Conservation (phyloP, 2,888 invertebrate species). For the Eilema sororculum region DNA sequence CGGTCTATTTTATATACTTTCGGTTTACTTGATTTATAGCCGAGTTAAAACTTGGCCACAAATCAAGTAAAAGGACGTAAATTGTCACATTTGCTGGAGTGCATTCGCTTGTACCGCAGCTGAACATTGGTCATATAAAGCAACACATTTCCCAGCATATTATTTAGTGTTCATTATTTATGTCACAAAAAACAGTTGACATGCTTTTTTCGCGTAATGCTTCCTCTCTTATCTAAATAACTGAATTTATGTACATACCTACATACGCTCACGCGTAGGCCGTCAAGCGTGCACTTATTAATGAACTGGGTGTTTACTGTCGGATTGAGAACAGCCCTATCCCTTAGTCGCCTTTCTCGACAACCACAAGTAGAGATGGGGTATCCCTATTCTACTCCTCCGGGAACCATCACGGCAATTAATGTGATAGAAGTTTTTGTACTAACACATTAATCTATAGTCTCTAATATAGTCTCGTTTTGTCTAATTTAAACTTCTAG, state of each 20-base stretch:
- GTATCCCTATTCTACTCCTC: too few species aligned
- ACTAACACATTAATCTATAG: too few species aligned
- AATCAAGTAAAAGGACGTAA: background rate
- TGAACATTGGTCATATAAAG: slow-evolving; percentile 21
- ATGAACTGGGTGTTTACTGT: too few species aligned
- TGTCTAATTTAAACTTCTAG: background rate
- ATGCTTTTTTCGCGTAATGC: background rate
- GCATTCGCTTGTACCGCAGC: slow-evolving; percentile 12
- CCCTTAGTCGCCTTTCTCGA: too few species aligned
- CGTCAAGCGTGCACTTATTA: too few species aligned
- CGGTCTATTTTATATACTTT: background rate
- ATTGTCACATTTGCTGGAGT: background rate
- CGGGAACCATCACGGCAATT: too few species aligned
- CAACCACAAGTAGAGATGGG: too few species aligned
- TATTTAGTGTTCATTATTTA: background rate
- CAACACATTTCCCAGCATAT: slow-evolving; percentile 21
- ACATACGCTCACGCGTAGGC: too few species aligned
- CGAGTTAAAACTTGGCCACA: background rate
- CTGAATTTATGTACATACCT: too few species aligned
- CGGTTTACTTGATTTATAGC: too few species aligned
- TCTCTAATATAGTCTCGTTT: background rate
- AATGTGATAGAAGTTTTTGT: too few species aligned
- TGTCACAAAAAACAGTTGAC: background rate
- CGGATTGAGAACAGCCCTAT: too few species aligned
- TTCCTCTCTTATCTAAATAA: background rate